phyloP scores from a whole-genome alignment of 2,113 vertebrate species.

The Pachycephala philippinensis region DNA sequence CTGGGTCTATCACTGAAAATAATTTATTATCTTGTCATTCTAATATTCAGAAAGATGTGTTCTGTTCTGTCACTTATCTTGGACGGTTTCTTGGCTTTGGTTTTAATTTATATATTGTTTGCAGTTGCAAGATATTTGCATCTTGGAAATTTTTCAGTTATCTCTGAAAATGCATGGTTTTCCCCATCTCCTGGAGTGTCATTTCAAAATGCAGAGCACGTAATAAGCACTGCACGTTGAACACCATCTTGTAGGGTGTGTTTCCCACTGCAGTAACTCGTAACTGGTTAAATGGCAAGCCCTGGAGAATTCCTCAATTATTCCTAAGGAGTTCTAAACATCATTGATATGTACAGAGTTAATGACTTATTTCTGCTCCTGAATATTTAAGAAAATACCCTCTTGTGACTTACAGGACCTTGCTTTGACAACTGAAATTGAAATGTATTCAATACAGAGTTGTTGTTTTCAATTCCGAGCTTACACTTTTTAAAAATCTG shows the following conservation, averaged over 20 bases:
- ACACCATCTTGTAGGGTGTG: no score
- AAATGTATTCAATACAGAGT: neutral
- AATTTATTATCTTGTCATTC: neutral
- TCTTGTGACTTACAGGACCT: neutral
- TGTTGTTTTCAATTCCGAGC: neutral
- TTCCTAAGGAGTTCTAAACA: neutral
- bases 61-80: neutral
- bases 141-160: neutral
- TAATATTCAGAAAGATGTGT: neutral
- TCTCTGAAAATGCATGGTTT: neutral
- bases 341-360: neutral
- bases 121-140: neutral
- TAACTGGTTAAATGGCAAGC: neutral
- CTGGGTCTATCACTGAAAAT: neutral
- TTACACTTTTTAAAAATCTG: neutral
- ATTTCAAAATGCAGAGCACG: neutral
- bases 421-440: neutral
- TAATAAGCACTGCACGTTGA: neutral
- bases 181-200: neutral
- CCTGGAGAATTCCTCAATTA: neutral
- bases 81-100: neutral
- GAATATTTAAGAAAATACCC: neutral
- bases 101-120: neutral
- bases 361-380: neutral
- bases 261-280: neutral